Base-by-base conservation (phyloP, 2,113 vertebrate genomes). In the Uria lomvia region DNA sequence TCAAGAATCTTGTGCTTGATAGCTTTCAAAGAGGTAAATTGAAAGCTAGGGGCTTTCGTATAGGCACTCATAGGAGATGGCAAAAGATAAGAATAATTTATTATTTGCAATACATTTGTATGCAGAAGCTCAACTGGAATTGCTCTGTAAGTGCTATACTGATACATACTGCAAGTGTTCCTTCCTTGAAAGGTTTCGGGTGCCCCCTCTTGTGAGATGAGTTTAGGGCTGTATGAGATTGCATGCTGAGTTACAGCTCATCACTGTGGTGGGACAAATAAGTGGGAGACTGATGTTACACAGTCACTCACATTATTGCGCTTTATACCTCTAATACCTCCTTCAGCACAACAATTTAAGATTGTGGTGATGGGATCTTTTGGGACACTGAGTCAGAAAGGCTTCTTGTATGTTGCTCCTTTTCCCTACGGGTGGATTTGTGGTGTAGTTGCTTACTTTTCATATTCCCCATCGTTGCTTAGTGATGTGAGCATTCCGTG, bases 381-480 rank as follows among this genome's bases (percentile, higher is more conserved):
- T 12, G 72, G 82, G 82, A 53, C 0, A 0, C 49, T 52, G 67
- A 77, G 53, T 84, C 36, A 71, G 59, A 90, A 74, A 59, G 17
- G 50, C 21, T 73, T 36, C 21, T 67, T 77, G 8, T 23, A 6
- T 27, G 26, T n/a, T 86, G 29, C 38, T 84, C 1, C 0, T 52
- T 53, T 86, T 77, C 72, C 65, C 0, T 2, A 24, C 0, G 0
- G 45, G 6, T 36, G 50, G 23, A 43, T 82, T 74, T 45, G 8
- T 82, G 45, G 50, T 56, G 22, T 76, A 68, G 32, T 56, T 68
- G 36, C 49, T 93, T 82, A 16, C 58, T 82, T 73, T 74, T 80
- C 11, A 2, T 62, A 19, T 73, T 95, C 52, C 15, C 26, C 18
- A 14, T 52, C 8, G 3, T 4, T 22, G 8, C 5, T n/a, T 80